These are phyloP conservation scores for Catostomus latipinnis DNA, from an alignment of 2,797 vertebrate species.

Conservation along the genomic window DNA sequence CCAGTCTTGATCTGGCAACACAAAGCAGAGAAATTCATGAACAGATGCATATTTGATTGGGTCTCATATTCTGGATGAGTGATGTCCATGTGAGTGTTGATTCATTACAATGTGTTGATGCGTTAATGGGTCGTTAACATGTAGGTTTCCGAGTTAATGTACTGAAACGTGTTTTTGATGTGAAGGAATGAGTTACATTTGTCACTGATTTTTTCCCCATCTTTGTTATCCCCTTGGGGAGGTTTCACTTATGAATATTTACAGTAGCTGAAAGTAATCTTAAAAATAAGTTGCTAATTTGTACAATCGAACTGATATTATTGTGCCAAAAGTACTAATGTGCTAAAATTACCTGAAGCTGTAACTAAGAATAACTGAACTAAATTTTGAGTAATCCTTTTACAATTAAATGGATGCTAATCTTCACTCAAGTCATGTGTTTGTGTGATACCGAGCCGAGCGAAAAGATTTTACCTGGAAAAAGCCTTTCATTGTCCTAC, in stretches of 20 bases:
- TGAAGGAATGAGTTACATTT: constrained; percentile 54
- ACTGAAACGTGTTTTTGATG: constrained; percentile 57
- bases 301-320: not conserved
- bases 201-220: constrained; percentile 34
- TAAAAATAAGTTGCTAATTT: not conserved
- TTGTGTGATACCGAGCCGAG: not conserved
- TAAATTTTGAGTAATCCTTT: constrained; percentile 29
- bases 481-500: not conserved
- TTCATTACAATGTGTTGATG: constrained; percentile 67
- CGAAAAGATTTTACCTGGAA: not conserved
- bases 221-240: too few relatives aligned
- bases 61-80: constrained; percentile 20
- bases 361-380: constrained; percentile 13
- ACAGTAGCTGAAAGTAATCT: constrained; percentile 14
- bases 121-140: constrained; percentile 54
- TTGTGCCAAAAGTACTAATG: constrained; percentile 2
- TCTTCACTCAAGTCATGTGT: constrained; percentile 25
- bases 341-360: not conserved
- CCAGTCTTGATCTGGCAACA: not conserved
- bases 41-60: not conserved
- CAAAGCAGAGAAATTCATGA: not conserved
- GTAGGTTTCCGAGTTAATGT: constrained; percentile 67
- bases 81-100: constrained; percentile 67
- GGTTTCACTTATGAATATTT: constrained; percentile 13
- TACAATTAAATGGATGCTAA: constrained; percentile 41